Conservation (phyloP, 1,140 invertebrate species). For the Nebria ingens region DNA sequence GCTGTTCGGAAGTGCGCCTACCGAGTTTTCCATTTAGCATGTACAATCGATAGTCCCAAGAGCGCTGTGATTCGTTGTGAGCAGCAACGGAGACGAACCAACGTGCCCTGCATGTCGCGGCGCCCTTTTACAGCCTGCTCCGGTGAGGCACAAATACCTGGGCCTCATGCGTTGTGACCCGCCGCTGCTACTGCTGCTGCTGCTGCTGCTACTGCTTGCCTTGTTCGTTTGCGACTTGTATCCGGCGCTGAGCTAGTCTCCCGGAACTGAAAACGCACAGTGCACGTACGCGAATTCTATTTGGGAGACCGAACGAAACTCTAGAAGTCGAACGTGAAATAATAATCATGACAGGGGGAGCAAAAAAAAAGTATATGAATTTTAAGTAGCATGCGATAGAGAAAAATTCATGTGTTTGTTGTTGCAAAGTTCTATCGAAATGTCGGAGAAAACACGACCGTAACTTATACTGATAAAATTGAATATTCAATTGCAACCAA, state of each 20-base stretch:
- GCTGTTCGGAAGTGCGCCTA: not conserved
- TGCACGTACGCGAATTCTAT: constrained; percentile 2
- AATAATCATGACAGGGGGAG: constrained; percentile 1
- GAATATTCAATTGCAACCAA: too few species aligned
- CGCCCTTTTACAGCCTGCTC: not conserved
- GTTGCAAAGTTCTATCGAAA: too few species aligned
- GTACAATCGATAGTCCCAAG: constrained; percentile 5
- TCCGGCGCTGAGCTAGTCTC: not conserved
- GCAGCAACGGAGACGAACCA: not conserved
- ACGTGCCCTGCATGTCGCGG: constrained; percentile 1
- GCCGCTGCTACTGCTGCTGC: too few species aligned
- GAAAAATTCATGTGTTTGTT: constrained; percentile 9
- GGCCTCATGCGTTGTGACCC: not conserved
- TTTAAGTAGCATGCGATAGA: constrained; percentile 3
- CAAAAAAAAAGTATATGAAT: constrained; percentile 6
- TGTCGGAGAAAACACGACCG: too few species aligned
- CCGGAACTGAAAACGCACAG: not conserved
- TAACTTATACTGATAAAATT: too few species aligned
- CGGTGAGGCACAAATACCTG: not conserved
- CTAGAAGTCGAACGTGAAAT: constrained; percentile 3
- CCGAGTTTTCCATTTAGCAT: constrained; percentile 6
- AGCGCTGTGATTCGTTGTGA: constrained; percentile 6
- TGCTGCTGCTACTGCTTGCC: not conserved
- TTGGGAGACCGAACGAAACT: constrained; percentile 3
- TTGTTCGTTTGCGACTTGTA: not conserved